Evolutionary conservation across 2,797 vertebrate species (phyloP).

Genomic region (Cuculus canorus): DNA sequence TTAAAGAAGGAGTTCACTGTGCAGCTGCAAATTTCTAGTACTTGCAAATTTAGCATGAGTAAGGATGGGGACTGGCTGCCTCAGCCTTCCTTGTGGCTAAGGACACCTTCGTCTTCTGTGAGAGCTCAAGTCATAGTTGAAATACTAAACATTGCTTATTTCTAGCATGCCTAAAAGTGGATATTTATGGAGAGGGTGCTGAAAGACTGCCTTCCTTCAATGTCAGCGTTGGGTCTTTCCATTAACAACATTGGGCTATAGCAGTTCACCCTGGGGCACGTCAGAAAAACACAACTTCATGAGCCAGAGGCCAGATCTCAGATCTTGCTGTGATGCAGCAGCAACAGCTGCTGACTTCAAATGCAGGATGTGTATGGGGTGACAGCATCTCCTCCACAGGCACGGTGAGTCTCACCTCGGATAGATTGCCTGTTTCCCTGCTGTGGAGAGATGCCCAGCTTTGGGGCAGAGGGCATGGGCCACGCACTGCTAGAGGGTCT

Average conservation of each 20-base stretch:
- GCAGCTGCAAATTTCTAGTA: neutral
- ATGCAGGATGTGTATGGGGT: neutral
- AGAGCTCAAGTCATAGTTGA: neutral
- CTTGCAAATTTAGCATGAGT: neutral
- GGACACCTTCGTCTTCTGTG: neutral
- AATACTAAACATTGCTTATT: neutral
- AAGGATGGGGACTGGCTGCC: neutral
- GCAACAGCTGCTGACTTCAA: neutral
- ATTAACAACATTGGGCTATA: rapidly evolving
- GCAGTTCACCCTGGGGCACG: neutral
- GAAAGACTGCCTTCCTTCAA: neutral
- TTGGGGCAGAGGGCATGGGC: neutral
- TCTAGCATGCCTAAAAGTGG: neutral
- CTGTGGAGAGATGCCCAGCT: neutral
- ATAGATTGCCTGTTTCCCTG: no score
- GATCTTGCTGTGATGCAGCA: neutral
- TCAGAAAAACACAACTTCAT: neutral
- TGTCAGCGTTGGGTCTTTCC: neutral
- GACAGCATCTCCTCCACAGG: neutral
- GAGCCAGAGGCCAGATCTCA: neutral
- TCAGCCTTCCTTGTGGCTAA: neutral
- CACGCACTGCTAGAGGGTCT: neutral
- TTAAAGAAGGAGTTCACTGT: neutral
- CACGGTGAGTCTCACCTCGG: rapidly evolving
- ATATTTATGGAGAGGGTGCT: neutral